phyloP scores from a whole-genome alignment of 2,797 vertebrate genomes.

The Poeciliopsis infans region DNA sequence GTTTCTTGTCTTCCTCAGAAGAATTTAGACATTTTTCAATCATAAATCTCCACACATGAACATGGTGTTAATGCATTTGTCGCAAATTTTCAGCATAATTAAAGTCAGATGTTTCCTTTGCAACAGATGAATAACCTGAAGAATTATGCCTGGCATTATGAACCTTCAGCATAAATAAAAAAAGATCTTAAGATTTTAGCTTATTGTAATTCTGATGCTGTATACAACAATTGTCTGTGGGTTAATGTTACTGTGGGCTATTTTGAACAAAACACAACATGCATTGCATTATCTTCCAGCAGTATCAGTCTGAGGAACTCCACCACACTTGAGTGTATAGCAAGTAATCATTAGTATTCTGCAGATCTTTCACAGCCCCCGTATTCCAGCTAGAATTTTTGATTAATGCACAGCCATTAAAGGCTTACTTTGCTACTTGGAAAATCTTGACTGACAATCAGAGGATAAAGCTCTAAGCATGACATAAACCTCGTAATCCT shows the following conservation, averaged over 20 bases:
- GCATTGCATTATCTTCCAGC: neutral
- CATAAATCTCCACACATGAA: conserved; percentile 19
- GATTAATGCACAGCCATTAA: conserved; percentile 56
- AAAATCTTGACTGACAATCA: conserved; percentile 74
- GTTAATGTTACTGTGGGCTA: neutral
- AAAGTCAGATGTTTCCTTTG: conserved; percentile 19
- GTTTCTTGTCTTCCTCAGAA: conserved; percentile 38
- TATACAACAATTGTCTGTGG: neutral
- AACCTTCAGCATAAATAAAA: neutral
- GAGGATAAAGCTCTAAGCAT: conserved; percentile 66
- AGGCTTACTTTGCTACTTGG: conserved; percentile 55
- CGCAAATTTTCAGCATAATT: neutral
- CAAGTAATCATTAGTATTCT: conserved; percentile 31
- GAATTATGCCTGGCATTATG: neutral
- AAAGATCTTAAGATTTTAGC: conserved; percentile 17
- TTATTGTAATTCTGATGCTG: conserved; percentile 1
- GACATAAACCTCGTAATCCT: conserved; percentile 78
- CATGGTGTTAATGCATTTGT: neutral
- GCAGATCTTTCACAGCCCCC: conserved; percentile 24
- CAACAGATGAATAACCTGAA: conserved; percentile 29
- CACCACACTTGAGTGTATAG: conserved; percentile 5
- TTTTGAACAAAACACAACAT: conserved; percentile 11
- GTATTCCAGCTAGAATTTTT: conserved; percentile 40
- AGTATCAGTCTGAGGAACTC: neutral
- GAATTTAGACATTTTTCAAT: conserved; percentile 39